Evolutionary conservation across 2,888 invertebrate genomes (phyloP), one percentile per base, ranked within the genome.

Genomic region (Drepana falcataria): DNA sequence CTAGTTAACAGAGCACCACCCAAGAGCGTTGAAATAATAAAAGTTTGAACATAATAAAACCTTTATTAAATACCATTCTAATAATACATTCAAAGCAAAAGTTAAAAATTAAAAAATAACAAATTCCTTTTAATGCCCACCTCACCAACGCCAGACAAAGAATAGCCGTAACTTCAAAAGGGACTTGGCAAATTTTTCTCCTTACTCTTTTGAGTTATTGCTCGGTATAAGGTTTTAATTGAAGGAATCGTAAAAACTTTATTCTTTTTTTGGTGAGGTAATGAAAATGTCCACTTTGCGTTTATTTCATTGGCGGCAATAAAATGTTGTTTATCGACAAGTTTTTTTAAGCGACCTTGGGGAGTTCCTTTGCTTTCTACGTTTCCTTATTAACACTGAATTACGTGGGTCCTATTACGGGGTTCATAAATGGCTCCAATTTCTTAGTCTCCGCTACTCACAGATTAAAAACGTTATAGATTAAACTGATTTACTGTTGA

Each of bases 241-340:
- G 37, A 40, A 49, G 4, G 49, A 40, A 49, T 35, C 37, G 37
- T 49, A 40, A 49, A 49, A 49, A 49, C 33, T 37, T 49, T 49
- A 49, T 49, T 3, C 33, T 37, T 63, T 62, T 65, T 68, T 61
- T 58, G 60, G 59, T 53, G 55, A 56, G 54, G 64, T 65, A 68
- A 71, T 66, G 65, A 68, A 65, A 69, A 69, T 65, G 65, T 66
- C 62, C 51, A 21, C 55, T 68, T 68, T 59, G 61, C 63, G 61
- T 64, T 59, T 63, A 62, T 68, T 66, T 63, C 66, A 65, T 66
- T 64, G 64, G 55, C 48, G 56, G 58, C 59, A 58, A 63, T 68
- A 61, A 66, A 65, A 52, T 52, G 53, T 58, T 58, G 55, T 57
- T 57, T 57, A 56, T 57, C 55, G 54, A 54, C 51, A 48, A 21